Conservation (phyloP, 2,113 vertebrate species). For the Aspidoscelis tigris region DNA sequence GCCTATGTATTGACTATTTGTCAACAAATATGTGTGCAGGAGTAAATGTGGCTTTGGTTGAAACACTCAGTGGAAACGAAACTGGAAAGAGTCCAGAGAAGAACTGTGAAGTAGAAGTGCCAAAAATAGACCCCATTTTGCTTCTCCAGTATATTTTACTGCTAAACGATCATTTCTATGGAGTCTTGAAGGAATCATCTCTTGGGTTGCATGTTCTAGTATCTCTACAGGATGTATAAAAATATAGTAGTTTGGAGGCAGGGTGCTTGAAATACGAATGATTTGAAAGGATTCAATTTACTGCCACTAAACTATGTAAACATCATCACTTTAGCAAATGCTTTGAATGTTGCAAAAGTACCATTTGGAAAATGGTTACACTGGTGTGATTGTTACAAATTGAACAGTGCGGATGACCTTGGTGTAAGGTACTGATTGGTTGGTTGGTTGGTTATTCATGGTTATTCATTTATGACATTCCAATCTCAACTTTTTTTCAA, state of each 20-base stretch:
- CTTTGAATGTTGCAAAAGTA: not conserved
- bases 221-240: too few species aligned
- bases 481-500: too few species aligned
- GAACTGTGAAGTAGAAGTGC: not conserved
- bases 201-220: not conserved
- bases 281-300: too few species aligned
- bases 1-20: slow-evolving; percentile 1
- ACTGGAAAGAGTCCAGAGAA: not conserved
- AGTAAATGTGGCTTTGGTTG: not conserved
- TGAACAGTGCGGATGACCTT: too few species aligned
- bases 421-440: not conserved
- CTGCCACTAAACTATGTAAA: not conserved
- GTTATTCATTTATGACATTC: too few species aligned
- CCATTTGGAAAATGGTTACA: not conserved
- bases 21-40: slow-evolving; percentile 17
- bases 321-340: not conserved
- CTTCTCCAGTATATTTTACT: not conserved
- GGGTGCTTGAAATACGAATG: too few species aligned
- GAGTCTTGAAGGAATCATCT: not conserved
- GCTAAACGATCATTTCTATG: not conserved
- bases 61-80: not conserved
- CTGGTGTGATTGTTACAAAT: not conserved
- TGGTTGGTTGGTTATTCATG: too few species aligned
- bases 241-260: too few species aligned
- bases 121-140: not conserved